phyloP scores from a whole-genome alignment of 2,113 vertebrate genomes.

The Neopipo cinnamomea region DNA sequence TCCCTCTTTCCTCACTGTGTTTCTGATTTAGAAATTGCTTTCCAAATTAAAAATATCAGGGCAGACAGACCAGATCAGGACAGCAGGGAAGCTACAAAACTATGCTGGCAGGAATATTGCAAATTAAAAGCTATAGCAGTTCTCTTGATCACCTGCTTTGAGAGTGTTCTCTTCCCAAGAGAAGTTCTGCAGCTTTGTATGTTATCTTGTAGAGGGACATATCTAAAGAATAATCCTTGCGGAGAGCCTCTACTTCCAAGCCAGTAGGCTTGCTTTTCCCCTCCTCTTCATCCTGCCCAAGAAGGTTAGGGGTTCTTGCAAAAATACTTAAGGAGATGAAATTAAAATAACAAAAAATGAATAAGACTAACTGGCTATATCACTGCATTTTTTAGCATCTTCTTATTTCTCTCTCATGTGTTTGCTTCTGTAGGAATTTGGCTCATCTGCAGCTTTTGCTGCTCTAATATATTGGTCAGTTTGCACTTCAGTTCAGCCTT shows the following conservation, averaged over 20 bases:
- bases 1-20: background rate
- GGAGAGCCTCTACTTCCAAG: background rate
- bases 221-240: background rate
- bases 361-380: background rate
- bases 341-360: background rate
- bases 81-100: background rate
- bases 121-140: background rate
- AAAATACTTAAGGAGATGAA: background rate
- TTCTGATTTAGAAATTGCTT: conserved; percentile 28
- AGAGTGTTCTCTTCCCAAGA: background rate
- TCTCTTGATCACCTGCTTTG: background rate
- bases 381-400: background rate
- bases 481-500: background rate
- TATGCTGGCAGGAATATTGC: background rate
- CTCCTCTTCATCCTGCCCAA: background rate
- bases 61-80: background rate
- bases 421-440: background rate
- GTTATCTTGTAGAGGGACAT: background rate
- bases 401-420: background rate
- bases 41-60: background rate
- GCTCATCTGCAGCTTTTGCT: background rate
- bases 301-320: background rate
- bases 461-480: background rate
- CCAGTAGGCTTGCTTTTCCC: background rate
- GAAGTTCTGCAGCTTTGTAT: background rate